Percentiles rank a stretch among this genome's conserved stretches.
Evolutionary conservation across 2,113 vertebrate genomes (phyloP).

Genomic region (Thymallus thymallus): DNA sequence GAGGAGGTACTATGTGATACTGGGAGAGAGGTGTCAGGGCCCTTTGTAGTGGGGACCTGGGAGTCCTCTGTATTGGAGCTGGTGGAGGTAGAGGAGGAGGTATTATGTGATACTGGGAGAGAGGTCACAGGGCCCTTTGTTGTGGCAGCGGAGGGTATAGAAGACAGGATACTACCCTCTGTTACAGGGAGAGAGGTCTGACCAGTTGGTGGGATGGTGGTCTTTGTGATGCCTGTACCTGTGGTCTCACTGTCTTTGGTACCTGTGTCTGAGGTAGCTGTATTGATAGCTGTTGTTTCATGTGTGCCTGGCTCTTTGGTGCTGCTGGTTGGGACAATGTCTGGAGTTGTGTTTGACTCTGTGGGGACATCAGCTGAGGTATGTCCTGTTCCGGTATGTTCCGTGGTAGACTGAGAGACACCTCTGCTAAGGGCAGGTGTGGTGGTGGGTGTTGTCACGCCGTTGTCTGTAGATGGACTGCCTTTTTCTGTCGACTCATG

Average conservation of each 20-base stretch:
- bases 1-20: neutral
- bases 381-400: too few species aligned
- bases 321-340: neutral
- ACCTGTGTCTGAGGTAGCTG: neutral
- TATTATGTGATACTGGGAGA: neutral
- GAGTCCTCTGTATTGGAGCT: too few species aligned
- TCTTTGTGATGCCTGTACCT: neutral
- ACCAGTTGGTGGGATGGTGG: neutral
- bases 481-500: too few species aligned
- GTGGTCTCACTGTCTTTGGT: neutral
- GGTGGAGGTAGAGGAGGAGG: conserved; percentile 29
- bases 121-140: neutral
- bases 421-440: too few species aligned
- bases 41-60: neutral
- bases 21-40: neutral
- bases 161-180: neutral
- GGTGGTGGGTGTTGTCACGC: too few species aligned
- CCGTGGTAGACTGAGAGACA: too few species aligned
- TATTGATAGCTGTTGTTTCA: neutral
- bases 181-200: neutral
- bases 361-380: neutral
- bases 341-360: neutral
- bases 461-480: too few species aligned
- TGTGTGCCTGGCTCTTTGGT: conserved; percentile 1
- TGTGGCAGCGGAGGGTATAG: conserved; percentile 26